phyloP scores from a whole-genome alignment of 2,888 invertebrate genomes.

The Caenorhabditis parvicauda region DNA sequence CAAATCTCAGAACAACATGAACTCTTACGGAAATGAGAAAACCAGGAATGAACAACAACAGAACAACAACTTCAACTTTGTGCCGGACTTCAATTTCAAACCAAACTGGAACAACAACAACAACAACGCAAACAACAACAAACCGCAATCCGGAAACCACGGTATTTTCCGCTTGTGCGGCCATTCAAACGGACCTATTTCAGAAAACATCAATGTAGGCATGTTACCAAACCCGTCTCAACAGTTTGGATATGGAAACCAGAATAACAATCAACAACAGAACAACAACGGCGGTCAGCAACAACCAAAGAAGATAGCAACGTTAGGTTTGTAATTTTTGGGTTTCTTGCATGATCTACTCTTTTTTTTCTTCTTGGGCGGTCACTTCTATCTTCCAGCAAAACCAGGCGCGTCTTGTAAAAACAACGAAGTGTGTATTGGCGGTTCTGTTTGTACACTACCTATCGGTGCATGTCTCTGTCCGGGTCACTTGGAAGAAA shows the following conservation, averaged over 20 bases:
- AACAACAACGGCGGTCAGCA: constrained; percentile 1
- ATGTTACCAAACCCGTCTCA: constrained; percentile 19
- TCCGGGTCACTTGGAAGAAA: constrained; percentile 54
- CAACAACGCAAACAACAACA: constrained; percentile 11
- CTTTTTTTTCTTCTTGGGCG: not conserved
- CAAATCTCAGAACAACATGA: constrained; percentile 9
- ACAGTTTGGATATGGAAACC: constrained; percentile 24
- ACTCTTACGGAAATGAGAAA: not conserved
- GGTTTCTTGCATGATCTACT: constrained; percentile 6
- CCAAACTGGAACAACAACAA: constrained; percentile 21
- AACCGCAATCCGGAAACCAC: constrained; percentile 6
- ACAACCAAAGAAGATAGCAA: too few relatives aligned
- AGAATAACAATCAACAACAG: constrained; percentile 13
- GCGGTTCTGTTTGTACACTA: constrained; percentile 55
- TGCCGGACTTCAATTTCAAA: not conserved
- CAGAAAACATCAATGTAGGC: too few relatives aligned
- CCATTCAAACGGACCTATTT: too few relatives aligned
- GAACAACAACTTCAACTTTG: constrained; percentile 12
- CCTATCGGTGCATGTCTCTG: constrained; percentile 57
- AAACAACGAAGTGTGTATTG: constrained; percentile 53
- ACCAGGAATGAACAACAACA: constrained; percentile 2
- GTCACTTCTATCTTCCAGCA: constrained; percentile 17
- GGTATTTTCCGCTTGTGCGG: constrained; percentile 6
- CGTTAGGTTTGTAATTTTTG: constrained; percentile 12
- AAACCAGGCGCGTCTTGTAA: constrained; percentile 53